Evolutionary conservation across 2,888 invertebrate species (phyloP).

Genomic region (Agrotis exclamationis): DNA sequence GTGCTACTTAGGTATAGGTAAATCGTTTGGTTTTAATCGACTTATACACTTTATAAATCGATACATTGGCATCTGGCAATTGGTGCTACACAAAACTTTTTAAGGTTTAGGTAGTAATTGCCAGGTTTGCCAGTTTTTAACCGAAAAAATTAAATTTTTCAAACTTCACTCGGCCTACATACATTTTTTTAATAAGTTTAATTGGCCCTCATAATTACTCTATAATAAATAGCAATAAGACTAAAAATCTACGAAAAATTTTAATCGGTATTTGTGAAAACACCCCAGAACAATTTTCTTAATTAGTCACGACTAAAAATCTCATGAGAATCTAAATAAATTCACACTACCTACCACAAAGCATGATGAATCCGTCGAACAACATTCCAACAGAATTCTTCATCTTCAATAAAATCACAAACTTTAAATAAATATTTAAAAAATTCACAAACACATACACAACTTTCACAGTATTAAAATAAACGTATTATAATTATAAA

Average conservation of each 20-base stretch:
- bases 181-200: not conserved
- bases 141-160: no score
- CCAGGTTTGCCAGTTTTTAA: no score
- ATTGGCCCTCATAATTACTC: not conserved
- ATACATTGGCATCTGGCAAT: no score
- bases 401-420: constrained; percentile 49
- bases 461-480: constrained; percentile 30
- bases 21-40: not conserved
- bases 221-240: not conserved
- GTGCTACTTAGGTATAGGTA: not conserved
- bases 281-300: not conserved
- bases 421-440: constrained; percentile 21
- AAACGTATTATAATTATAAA: constrained; percentile 64
- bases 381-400: constrained; percentile 51
- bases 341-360: constrained; percentile 50
- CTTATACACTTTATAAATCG: no score
- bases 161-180: no score
- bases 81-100: no score
- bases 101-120: not conserved
- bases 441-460: constrained; percentile 39
- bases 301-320: not conserved
- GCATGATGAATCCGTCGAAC: constrained; percentile 41
- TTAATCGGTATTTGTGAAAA: not conserved
- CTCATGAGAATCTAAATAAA: constrained; percentile 7
- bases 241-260: not conserved